A percentile compares a stretch with the other conserved stretches of the same genome.
These are phyloP conservation scores for Ptilonorhynchus violaceus DNA, from an alignment of 2,113 vertebrate species.

Conservation along the genomic window DNA sequence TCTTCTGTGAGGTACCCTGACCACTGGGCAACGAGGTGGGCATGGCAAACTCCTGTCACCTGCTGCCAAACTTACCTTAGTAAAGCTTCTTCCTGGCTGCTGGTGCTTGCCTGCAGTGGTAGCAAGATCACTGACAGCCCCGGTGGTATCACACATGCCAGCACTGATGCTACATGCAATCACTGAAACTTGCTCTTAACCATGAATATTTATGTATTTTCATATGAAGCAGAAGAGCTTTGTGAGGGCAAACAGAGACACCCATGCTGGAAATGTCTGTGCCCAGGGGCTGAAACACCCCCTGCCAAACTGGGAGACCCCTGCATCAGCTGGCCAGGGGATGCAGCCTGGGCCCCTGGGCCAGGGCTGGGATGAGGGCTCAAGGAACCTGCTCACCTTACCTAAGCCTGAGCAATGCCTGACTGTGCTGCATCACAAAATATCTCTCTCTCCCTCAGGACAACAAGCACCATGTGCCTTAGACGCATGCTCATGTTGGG, in stretches of 20 bases:
- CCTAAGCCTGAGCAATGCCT: background rate
- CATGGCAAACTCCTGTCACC: background rate
- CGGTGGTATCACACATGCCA: background rate
- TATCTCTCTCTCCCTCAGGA: background rate
- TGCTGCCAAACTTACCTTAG: background rate
- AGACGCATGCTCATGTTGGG: accelerated
- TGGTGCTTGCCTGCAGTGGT: background rate
- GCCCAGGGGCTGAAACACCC: background rate
- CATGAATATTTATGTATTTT: background rate
- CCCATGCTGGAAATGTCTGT: background rate
- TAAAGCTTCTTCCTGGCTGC: background rate
- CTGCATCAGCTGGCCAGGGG: background rate
- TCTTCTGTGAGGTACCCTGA: background rate
- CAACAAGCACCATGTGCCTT: background rate
- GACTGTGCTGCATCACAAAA: background rate
- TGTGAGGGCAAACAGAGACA: background rate
- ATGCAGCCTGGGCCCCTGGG: accelerated
- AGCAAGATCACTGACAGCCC: background rate
- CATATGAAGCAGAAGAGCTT: background rate
- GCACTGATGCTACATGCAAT: background rate
- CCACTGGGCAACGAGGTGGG: accelerated
- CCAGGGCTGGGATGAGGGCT: accelerated
- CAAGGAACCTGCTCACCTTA: accelerated
- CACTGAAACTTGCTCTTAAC: background rate
- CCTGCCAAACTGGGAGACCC: accelerated